Base-by-base conservation (phyloP, 2,797 vertebrate genomes). In the Alfaro cultratus region DNA sequence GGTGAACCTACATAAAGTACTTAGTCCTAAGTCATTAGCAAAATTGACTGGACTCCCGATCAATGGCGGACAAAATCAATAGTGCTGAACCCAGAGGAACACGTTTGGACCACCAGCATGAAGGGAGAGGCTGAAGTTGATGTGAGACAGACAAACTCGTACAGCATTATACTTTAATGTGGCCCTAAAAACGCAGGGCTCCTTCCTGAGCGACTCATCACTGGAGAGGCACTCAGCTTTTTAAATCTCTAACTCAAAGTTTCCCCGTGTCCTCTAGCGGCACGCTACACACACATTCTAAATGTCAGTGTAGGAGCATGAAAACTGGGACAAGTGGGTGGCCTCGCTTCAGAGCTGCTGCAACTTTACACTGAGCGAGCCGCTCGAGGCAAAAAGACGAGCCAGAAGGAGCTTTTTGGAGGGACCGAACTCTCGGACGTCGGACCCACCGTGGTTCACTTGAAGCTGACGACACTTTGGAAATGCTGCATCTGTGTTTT, bases 281-380 rank as follows among this genome's bases (percentile, higher is more conserved):
- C 75, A 64, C 62, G 76, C 80, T 80, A 90, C 71, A 79, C 51
- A 55, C 80, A 86, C 83, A 79, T 79, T 84, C 83, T 49, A 82
- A 77, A 80, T 51, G 83, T 80, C 80, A 77, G 83, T 60, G 73
- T 79, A 75, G 43, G 71, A 79, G 86, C 78, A 79, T 81, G 26
- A 84, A 85, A 90, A 83, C 77, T 89, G 85, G 91, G 86, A 89
- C 81, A 88, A 85, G 88, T 86, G 91, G 88, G 89, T 88, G 87
- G 87, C 80, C 76, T 87, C 83, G 88, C 79, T 85, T 88, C 86
- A 74, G 71, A 86, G 84, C 75, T 74, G 72, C 71, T 86, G 83
- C 87, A 81, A 82, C 84, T 92, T 90, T 78, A 57, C 73, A 88
- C 83, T 77, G 87, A 87, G 77, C 60, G 76, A 85, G 88, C 75